These are phyloP conservation scores for Rhingia campestris DNA, from an alignment of 2,888 invertebrate genomes.

Conservation along the genomic window DNA sequence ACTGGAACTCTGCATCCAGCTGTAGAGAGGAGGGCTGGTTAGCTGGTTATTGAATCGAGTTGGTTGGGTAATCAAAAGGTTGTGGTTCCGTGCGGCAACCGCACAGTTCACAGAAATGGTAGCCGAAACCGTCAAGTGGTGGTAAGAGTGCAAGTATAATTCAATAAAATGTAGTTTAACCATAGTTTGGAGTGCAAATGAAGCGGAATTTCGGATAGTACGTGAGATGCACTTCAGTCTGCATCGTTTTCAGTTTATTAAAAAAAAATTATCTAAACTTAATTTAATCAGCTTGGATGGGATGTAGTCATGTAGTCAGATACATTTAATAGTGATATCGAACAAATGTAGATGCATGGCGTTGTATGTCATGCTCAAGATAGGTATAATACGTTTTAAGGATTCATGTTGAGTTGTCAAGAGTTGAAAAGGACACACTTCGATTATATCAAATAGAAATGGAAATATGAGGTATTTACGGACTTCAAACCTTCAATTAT, in stretches of 20 bases:
- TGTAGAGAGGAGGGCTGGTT: constrained; percentile 25
- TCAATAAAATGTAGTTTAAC: constrained; percentile 26
- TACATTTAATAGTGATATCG: too few species aligned
- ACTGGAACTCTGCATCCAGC: constrained; percentile 27
- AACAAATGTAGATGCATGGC: too few species aligned
- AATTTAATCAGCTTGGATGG: too few species aligned
- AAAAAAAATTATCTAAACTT: background rate
- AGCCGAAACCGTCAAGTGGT: constrained; percentile 17
- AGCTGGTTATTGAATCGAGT: constrained; percentile 33
- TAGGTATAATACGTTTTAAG: too few species aligned
- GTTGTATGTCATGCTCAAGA: too few species aligned
- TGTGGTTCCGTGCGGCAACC: constrained; percentile 19
- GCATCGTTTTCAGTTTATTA: too few species aligned
- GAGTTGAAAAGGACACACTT: too few species aligned
- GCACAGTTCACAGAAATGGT: constrained; percentile 20
- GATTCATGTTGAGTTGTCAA: too few species aligned
- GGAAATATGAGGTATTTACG: too few species aligned
- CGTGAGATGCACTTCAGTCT: background rate
- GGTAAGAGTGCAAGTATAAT: constrained; percentile 12
- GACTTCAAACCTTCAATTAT: too few species aligned
- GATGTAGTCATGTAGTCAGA: too few species aligned
- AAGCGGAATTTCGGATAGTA: constrained; percentile 1
- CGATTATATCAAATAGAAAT: too few species aligned
- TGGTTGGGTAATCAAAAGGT: constrained; percentile 43
- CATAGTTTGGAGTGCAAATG: constrained; percentile 10